A percentile compares a stretch with the other conserved stretches of the same genome.
phyloP scores from a whole-genome alignment of 2,888 invertebrate species.

The Ectemnius continuus region DNA sequence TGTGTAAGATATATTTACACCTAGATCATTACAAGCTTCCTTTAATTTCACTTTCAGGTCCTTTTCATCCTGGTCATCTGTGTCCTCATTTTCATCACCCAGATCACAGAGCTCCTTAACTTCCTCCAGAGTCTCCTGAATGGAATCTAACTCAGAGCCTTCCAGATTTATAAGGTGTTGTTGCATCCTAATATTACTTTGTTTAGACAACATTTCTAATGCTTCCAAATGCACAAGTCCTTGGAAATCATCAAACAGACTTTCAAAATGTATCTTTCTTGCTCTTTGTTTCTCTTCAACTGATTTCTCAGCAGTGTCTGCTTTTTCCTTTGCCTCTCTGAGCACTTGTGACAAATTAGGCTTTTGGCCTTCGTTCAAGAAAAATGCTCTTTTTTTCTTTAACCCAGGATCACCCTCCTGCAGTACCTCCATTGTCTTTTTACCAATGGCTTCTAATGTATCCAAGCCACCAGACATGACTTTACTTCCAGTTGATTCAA shows the following conservation, averaged over 20 bases:
- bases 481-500: constrained; percentile 85
- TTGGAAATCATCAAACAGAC: constrained; percentile 92
- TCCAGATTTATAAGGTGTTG: constrained; percentile 81
- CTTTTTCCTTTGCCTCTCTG: constrained; percentile 86
- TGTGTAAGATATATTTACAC: constrained; percentile 81
- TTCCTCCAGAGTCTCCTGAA: constrained; percentile 88
- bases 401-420: constrained; percentile 95
- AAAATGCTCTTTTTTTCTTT: constrained; percentile 86
- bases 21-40: constrained; percentile 83
- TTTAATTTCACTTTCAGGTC: constrained; percentile 81
- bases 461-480: constrained; percentile 90
- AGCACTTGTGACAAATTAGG: constrained; percentile 84
- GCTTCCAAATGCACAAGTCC: constrained; percentile 94
- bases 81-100: constrained; percentile 82
- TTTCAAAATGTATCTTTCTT: constrained; percentile 85
- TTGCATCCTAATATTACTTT: constrained; percentile 87
- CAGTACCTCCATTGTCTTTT: constrained; percentile 95
- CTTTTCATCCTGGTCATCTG: constrained; percentile 71
- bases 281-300: constrained; percentile 77
- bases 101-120: constrained; percentile 89
- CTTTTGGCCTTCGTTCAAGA: constrained; percentile 82
- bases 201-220: constrained; percentile 92
- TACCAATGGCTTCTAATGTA: constrained; percentile 94
- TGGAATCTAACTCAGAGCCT: constrained; percentile 82
- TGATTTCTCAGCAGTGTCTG: constrained; percentile 82